Evolutionary conservation across 2,797 vertebrate genomes (phyloP), one percentile per base, ranked within the genome.

Genomic region (Schizopygopsis malacanthus): DNA sequence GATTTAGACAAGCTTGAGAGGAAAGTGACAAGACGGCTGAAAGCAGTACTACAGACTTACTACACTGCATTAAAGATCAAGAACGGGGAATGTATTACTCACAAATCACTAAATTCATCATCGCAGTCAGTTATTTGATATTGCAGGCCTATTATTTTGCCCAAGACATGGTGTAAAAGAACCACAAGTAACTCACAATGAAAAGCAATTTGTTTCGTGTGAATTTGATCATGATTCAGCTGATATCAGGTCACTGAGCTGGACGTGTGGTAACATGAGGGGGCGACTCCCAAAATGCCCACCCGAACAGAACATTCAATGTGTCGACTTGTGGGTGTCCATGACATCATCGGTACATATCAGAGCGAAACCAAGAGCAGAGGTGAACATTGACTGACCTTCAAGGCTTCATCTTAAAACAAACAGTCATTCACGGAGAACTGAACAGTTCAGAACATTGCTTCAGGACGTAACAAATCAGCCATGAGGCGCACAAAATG

Each of bases 71-170:
- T 45, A 43, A 41, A 54, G 20, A 69, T 86, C 39, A 43, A 56
- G 2, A 25, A 70, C 11, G 7, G 65, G 37, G 63, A 61, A 65
- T 85, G 33, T 11, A 70, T 70, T 41, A 65, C 41, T 45, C 22
- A 28, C 37, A 61, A 79, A 71, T 81, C 45, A 73, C 25, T 85
- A 59, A 85, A 88, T 63, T 37, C 73, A 63, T 65, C 25, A 70
- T 87, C 87, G 90, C 86, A 90, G 87, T 86, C 86, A 88, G 83
- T 72, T 88, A 88, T 88, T 70, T 77, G 71, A 87, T 82, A 89
- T 88, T 85, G 84, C 87, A 85, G 69, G 65, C 47, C 52, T 82
- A 77, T 86, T 86, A 78, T 37, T 63, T 80, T 50, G 50, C 73
- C 82, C 15, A 71, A 81, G 5, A n/a, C 25, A 71, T 65, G 52